Base-by-base conservation (phyloP, 2,113 vertebrate species). In the Corythaixoides concolor region DNA sequence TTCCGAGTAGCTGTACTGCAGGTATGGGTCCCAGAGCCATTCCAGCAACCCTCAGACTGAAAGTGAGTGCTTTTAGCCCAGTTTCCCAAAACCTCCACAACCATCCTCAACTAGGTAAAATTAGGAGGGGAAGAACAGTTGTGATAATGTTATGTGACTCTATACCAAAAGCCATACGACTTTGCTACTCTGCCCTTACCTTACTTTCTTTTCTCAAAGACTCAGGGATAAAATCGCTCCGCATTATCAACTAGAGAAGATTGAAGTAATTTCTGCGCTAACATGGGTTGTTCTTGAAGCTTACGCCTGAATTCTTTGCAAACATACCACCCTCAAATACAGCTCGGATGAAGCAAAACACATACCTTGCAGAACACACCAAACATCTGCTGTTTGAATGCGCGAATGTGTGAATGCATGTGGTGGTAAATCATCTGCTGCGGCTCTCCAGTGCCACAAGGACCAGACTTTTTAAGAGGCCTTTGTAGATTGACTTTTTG, bases 261-360 rank as follows among this genome's bases (percentile, higher is more conserved):
- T 1, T 56, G 28, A 73, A 73, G 43, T 59, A 3, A 84, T 47
- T 80, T 77, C 59, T 8, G 1, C 75, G 64, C 14, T 45, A 35
- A 1, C 1, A 1, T 4, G 27, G 15, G 21, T n/a, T 75, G 23
- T 26, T 90, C 50, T 84, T 74, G 28, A 85, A 45, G 24, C 52
- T 95, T 26, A 59, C 68, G 68, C 30, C 37, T 47, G 58, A 82
- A 85, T 72, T n/a, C 10, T 76, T n/a, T 88, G 58, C n/a, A 82
- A 59, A 78, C 5, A 14, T 8, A 17, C 22, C 28, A 11, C 32
- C 19, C 23, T 77, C 24, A 72, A 90, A 55, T 47, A 72, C 30
- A 47, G 17, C 30, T 62, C 0, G 0, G 45, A 50, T 26, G 23
- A 78, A 83, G 43, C 27, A 85, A 85, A 82, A n/a, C 4, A 1